Evolutionary conservation across 2,113 vertebrate species (phyloP).

Genomic region (Microcebus ravelobensis): DNA sequence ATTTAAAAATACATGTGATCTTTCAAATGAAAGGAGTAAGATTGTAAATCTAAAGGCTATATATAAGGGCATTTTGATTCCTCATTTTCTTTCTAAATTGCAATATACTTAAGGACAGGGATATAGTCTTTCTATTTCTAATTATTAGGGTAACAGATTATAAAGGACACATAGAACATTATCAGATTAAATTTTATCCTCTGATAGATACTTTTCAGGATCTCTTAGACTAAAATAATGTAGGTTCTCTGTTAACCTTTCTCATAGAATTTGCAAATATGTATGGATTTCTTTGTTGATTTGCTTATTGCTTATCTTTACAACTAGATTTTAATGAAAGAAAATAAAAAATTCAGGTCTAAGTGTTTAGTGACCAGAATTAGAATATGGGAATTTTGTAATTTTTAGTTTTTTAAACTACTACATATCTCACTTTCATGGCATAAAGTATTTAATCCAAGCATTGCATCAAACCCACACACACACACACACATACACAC

Average conservation of each 20-base stretch:
- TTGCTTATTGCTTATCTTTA: not conserved
- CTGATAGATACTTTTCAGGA: not conserved
- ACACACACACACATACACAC: not conserved
- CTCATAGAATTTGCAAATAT: not conserved
- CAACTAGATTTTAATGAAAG: conserved; percentile 2
- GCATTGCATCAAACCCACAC: not conserved
- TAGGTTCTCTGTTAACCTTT: not conserved
- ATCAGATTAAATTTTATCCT: conserved; percentile 36
- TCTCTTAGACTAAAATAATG: conserved; percentile 17
- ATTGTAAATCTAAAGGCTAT: not conserved
- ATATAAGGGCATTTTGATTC: not conserved
- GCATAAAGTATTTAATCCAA: conserved; percentile 34
- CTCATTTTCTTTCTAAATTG: not conserved
- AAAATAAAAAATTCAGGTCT: conserved; percentile 16
- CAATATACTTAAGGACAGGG: not conserved
- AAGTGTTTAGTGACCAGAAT: conserved; percentile 2
- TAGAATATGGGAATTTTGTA: conserved; percentile 4
- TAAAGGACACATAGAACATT: not conserved
- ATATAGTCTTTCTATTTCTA: not conserved
- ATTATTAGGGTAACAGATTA: not conserved
- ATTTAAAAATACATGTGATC: conserved; percentile 37
- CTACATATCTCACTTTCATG: conserved; percentile 31
- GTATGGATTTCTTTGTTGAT: not conserved
- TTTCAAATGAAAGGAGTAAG: conserved; percentile 19
- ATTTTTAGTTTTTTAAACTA: conserved; percentile 10